Evolutionary conservation across 2,888 invertebrate species (phyloP).

Genomic region (Macroteleia sp.): DNA sequence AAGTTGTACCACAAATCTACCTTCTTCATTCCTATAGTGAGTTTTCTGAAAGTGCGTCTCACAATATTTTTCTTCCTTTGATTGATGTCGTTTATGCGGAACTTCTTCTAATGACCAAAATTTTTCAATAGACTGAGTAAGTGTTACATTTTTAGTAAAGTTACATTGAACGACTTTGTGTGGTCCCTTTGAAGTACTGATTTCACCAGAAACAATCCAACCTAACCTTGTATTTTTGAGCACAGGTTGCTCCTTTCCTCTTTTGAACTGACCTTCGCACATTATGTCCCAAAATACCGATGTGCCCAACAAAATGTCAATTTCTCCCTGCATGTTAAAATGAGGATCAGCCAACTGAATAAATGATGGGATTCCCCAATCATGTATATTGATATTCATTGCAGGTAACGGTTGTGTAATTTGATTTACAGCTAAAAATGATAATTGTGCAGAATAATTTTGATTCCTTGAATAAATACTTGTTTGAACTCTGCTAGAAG

Average conservation of each 20-base stretch:
- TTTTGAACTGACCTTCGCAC: not conserved
- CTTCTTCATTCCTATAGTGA: not conserved
- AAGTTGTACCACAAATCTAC: not conserved
- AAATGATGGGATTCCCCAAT: too few relatives aligned
- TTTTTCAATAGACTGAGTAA: not conserved
- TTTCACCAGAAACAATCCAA: not conserved
- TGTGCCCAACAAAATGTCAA: not conserved
- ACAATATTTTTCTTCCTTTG: not conserved
- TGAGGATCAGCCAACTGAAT: not conserved
- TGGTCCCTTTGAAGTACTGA: not conserved
- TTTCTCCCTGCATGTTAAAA: not conserved
- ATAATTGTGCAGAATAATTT: not conserved
- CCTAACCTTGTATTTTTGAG: not conserved
- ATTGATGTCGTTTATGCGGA: not conserved
- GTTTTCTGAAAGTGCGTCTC: conserved; percentile 1
- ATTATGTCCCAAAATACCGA: not conserved
- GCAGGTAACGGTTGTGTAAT: not conserved
- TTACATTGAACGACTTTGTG: not conserved
- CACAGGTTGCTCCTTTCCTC: not conserved
- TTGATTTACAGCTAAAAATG: not conserved
- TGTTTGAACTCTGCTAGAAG: not conserved
- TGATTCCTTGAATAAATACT: not conserved
- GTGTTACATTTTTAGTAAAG: not conserved
- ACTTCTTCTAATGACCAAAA: conserved; percentile 21
- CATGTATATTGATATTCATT: not conserved